Evolutionary conservation across 2,113 vertebrate species (phyloP), one percentile per base, ranked within the genome.

Genomic region (Pedionomus torquatus): DNA sequence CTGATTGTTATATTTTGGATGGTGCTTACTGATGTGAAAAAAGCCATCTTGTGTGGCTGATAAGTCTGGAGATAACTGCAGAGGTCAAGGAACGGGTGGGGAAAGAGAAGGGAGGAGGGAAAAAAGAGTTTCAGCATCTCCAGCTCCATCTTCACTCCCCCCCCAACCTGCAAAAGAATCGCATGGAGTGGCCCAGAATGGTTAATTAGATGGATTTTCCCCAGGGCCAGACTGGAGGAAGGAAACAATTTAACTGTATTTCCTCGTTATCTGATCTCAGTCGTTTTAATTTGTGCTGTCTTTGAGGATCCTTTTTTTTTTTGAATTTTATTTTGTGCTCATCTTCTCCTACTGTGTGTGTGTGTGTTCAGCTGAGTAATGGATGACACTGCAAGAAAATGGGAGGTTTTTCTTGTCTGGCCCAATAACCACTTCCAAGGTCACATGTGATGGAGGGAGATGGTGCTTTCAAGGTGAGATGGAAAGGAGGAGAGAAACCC

Each of bases 21-120:
- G 94, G 97, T 97, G 98, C 96, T 97, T 94, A 97, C 94, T 95
- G 97, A 97, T 95, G 97, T 97, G 98, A 96, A 97, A 98, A 97
- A 97, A 98, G 93, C 89, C 97, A 97, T 98, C 97, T 95, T 52
- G 77, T 76, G 61, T 20, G 64, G 88, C 90, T 97, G 98, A 97
- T 98, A 97, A 98, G 98, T 93, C 97, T 92, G 84, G 90, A 97
- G 96, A 98, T 98, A 98, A 95, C 31, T 2, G 94, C 95, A 96
- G 96, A 98, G 98, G 97, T 98, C 97, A 97, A 75, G 92, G 87
- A 80, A 86, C 1, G 17, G 52, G 87, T 54, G 69, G 58, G 48
- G 71, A 96, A 89, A 95, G 78, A 86, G 72, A 95, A 88, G 43
- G 83, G 37, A 77, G 18, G 57, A 49, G 43, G 83, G 15, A 17